Evolutionary conservation across 2,113 vertebrate species (phyloP).

Genomic region (Cygnus buccinator): DNA sequence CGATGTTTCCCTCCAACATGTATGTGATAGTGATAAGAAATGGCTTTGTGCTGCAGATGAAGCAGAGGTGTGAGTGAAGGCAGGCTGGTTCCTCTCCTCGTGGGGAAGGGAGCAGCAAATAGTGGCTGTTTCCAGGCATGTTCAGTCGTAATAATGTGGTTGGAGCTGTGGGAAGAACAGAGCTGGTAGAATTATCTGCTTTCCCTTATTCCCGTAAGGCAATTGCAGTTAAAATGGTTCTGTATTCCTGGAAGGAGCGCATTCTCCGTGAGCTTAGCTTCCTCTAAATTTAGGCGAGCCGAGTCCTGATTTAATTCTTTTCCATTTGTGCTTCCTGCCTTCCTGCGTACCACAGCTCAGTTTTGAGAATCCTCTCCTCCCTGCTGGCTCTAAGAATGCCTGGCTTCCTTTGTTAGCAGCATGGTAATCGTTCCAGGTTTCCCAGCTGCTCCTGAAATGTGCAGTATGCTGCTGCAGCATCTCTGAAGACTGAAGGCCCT

Average conservation of each 20-base stretch:
- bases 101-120: not conserved
- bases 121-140: not conserved
- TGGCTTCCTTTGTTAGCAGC: constrained; percentile 31
- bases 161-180: not conserved
- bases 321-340: constrained; percentile 56
- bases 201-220: not conserved
- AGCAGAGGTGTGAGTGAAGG: not conserved
- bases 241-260: constrained; percentile 46
- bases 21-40: not conserved
- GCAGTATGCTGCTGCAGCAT: not conserved
- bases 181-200: not conserved
- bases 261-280: constrained; percentile 2
- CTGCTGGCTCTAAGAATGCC: not conserved
- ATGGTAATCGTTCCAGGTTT: not conserved
- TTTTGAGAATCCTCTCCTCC: constrained; percentile 29
- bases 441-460: not conserved
- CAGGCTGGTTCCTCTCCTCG: not conserved
- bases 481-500: not conserved
- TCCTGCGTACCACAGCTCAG: constrained; percentile 10
- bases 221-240: not conserved
- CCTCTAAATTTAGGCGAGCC: constrained; percentile 1
- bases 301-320: constrained; percentile 46
- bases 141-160: not conserved
- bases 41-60: not conserved
- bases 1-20: not conserved